Evolutionary conservation across 64 coral and sea anemone species (phyloP), one percentile per base, ranked within the genome.

Genomic region (Stichodactyla helianthus): DNA sequence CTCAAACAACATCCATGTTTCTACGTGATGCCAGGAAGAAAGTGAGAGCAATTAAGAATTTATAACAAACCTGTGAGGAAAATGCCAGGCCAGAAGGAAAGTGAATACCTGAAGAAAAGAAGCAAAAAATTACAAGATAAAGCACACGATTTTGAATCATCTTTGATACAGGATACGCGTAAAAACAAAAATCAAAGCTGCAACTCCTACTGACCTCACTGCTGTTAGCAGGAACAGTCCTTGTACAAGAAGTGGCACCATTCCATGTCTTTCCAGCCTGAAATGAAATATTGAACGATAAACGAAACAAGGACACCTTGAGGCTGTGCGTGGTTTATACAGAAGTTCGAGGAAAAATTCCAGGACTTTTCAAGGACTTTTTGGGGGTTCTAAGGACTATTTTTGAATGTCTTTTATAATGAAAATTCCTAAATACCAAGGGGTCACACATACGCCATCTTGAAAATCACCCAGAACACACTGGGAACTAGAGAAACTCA

Each of bases 191-290:
- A 1, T 31, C 28, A 1, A 31, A 31, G 28, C 28, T 31, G 28
- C 28, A 1, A 31, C 28, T 4, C 11, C 1, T 8, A 65, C 62
- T 22, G 5, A 95, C 93, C 86, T 95, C 89, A 16, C 82, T 82
- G 1, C 5, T 64, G 13, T 88, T 88, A 7, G 89, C 54, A 26
- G 55, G 82, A 26, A 95, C 31, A 56, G 88, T 86, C 83, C 87
- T 89, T 27, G 82, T 54, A 86, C 93, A 92, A 58, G 87, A 87
- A 23, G 89, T 23, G 54, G 93, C 90, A 27, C 93, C 93, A 95
- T 92, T 95, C 90, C 90, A 95, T 14, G 89, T 95, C 27, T 54
- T 87, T 35, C 87, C 83, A 82, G 52, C 5, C 93, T 95, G 74
- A 35, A 54, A 59, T 10, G 74, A 50, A 54, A 44, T 44, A 44